Conservation (phyloP, 2,797 vertebrate species). For the Poeciliopsis paucimaculata region DNA sequence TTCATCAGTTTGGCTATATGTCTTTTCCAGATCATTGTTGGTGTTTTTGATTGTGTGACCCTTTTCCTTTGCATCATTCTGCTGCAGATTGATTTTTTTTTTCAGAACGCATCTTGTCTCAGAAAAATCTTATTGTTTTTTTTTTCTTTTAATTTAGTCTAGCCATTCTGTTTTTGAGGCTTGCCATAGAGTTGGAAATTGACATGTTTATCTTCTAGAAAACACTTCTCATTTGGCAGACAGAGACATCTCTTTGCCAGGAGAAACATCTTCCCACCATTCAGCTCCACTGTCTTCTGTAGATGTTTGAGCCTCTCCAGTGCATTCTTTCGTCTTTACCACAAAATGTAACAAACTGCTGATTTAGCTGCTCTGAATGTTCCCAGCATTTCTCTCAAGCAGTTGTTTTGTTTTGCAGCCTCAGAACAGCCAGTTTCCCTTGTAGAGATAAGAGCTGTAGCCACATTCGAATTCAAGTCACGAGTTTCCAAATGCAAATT, state of each 20-base stretch:
- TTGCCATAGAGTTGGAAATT: neutral
- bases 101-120: neutral
- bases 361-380: neutral
- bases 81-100: neutral
- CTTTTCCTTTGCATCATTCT: neutral
- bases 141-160: neutral
- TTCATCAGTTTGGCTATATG: neutral
- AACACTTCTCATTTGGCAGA: slow-evolving; percentile 5
- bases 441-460: neutral
- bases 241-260: neutral
- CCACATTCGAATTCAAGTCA: neutral
- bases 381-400: neutral
- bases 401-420: slow-evolving; percentile 1
- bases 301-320: neutral
- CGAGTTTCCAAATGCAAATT: neutral
- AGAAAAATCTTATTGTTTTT: neutral
- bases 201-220: neutral
- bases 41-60: neutral
- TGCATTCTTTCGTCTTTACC: slow-evolving; percentile 2
- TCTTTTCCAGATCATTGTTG: neutral
- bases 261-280: neutral
- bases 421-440: neutral
- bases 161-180: neutral
- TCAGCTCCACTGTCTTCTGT: neutral
- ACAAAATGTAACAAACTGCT: neutral